Base-by-base conservation (phyloP, 1,140 invertebrate genomes). In the Bathynomus jamesi region DNA sequence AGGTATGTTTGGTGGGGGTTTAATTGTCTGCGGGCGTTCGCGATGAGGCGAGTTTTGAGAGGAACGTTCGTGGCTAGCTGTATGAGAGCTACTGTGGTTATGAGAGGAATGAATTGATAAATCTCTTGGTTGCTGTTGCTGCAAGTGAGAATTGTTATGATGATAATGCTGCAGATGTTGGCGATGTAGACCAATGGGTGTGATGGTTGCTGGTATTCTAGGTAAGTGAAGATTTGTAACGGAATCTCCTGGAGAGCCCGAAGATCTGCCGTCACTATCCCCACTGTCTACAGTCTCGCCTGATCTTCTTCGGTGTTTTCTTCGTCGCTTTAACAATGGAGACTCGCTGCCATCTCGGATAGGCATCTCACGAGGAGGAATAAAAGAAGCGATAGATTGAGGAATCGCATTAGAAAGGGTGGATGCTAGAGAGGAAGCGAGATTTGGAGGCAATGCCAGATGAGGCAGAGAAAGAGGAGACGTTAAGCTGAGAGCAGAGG, bases 141-240 rank as follows among this genome's bases (percentile, higher is more conserved):
- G 67, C 24, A 40, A 46, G 13, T 61, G 64, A 27, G 60, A 63
- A 29, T 70, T 64, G 21, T 53, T 61, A 17, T 60, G 67, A 29
- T 70, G 53, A 24, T 53, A 66, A 17, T 60, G 67, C 5, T 53
- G 40, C 40, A 53, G 2, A 53, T 53, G 7, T 21, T 40, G 27
- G 13, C 13, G 70, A 53, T 72, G 73, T 24, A 28, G 25, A n/a
- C 31, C 17, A n/a, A 74, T 32, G 31, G 76, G 76, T 31, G 79
- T 74, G 71, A 78, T 78, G 32, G 78, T 78, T 61, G 79, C 78
- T 29, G 78, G 79, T 71, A 81, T 80, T 73, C 72, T 79, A 72
- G 79, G 80, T 13, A 75, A 60, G 28, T 68, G 65, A 21, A 75
- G 67, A 63, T 28, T 63, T 63, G 61, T 17, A 17, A 24, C 10